Evolutionary conservation across 2,888 invertebrate species (phyloP).

Genomic region (Nezara viridula): DNA sequence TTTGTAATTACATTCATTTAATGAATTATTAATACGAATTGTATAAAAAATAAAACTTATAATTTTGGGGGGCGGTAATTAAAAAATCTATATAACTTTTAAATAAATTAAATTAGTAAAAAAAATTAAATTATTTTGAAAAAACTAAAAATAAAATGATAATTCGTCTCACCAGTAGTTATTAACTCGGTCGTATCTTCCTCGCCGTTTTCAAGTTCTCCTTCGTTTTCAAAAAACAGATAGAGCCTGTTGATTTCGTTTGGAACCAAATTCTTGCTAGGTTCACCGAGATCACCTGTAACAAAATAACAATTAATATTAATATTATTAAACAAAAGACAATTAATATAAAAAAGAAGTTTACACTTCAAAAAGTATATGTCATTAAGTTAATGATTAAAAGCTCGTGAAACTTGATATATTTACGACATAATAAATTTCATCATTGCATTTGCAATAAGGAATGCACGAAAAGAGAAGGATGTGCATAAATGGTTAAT

Average conservation of each 20-base stretch:
- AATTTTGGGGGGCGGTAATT: too few relatives aligned
- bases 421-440: not conserved
- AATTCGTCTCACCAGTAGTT: constrained; percentile 41
- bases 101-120: too few relatives aligned
- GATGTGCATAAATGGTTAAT: too few relatives aligned
- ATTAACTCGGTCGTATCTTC: constrained; percentile 39
- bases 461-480: too few relatives aligned
- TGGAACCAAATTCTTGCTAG: constrained; percentile 47
- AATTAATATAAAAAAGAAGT: not conserved
- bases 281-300: constrained; percentile 52
- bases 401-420: not conserved
- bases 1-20: too few relatives aligned
- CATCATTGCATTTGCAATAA: too few relatives aligned
- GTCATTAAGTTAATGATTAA: not conserved
- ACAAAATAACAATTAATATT: not conserved
- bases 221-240: constrained; percentile 47
- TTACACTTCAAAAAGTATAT: not conserved
- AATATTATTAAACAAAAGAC: not conserved
- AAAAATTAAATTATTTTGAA: too few relatives aligned
- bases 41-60: too few relatives aligned
- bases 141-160: not conserved
- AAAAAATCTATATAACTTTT: too few relatives aligned
- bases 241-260: constrained; percentile 52
- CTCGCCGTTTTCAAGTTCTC: constrained; percentile 4
- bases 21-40: too few relatives aligned